Base-by-base conservation (phyloP, 1,140 invertebrate genomes). In the Brachionus sp. region DNA sequence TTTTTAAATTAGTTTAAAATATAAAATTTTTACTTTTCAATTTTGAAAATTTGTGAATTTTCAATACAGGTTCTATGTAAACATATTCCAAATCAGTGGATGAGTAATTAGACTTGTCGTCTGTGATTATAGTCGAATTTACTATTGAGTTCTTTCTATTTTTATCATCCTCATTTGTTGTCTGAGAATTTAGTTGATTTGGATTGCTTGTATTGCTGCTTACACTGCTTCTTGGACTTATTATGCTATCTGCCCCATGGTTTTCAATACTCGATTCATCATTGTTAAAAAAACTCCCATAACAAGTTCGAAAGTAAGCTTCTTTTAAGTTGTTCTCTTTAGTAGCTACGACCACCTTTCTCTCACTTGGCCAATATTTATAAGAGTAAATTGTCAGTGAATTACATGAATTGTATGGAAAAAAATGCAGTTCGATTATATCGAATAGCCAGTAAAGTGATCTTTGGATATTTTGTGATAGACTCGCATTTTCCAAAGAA, bases 321-420 rank as follows among this genome's bases (percentile, higher is more conserved):
- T 80, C 77, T 80, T 80, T 80, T 3, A 80, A 3, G 25, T 80
- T 80, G 13, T 33, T 80, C n/a, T 80, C 77, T 62, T 80, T 80
- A 0, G 77, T 80, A 9, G 50, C 50, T 1, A 80, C 77, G 16
- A 80, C 12, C 12, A 80, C 16, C 29, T 66, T 57, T 39, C 35
- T 80, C 25, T 57, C 23, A 23, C 35, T 44, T 0, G 19, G 23
- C 77, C 77, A 80, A 39, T 44, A 80, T 62, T 80, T 80, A 66
- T 62, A 80, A 19, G 77, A 80, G n/a, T 80, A 80, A 25, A 80
- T 80, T 13, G 77, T 80, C 19, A 66, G 25, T 4, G 77, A 80
- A 35, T 80, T 80, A n/a, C 77, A 80, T 35, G 77, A 80, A 23
- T 80, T 80, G 9, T 62, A 80, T 42, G 77, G 77, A 33, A 80